phyloP scores from a whole-genome alignment of 2,888 invertebrate genomes.

The Neoascia interrupta region DNA sequence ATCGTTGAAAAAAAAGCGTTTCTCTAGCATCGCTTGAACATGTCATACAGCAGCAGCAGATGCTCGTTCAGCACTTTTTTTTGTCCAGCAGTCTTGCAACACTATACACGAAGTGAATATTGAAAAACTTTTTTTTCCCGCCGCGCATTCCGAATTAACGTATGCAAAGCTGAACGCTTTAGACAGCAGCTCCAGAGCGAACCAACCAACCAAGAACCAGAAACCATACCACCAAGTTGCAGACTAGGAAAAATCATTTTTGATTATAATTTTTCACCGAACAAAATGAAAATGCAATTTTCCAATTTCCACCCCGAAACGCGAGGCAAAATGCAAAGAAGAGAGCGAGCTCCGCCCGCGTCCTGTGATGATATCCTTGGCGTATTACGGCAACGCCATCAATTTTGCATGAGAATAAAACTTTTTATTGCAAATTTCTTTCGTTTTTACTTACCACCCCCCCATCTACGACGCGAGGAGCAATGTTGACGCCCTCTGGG shows the following conservation, averaged over 20 bases:
- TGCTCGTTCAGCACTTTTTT: slow-evolving; percentile 27
- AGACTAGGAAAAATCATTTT: slow-evolving; percentile 69
- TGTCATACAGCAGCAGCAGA: slow-evolving; percentile 34
- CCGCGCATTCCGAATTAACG: slow-evolving; percentile 63
- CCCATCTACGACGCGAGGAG: slow-evolving; percentile 15
- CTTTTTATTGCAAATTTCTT: slow-evolving; percentile 70
- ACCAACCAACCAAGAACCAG: too few species aligned
- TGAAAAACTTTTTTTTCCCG: slow-evolving; percentile 64
- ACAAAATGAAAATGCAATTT: slow-evolving; percentile 69
- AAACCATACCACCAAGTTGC: slow-evolving; percentile 1
- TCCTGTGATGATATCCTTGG: slow-evolving; percentile 64
- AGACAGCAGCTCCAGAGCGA: slow-evolving; percentile 41
- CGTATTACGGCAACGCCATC: slow-evolving; percentile 64
- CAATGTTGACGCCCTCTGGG: background rate
- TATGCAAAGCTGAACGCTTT: slow-evolving; percentile 69
- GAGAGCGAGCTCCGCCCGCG: slow-evolving; percentile 1
- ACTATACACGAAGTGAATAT: slow-evolving; percentile 42
- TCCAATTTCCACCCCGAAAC: slow-evolving; percentile 56
- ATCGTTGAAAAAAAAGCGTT: too few species aligned
- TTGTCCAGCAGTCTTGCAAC: slow-evolving; percentile 4
- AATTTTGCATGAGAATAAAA: slow-evolving; percentile 70
- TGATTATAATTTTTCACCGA: slow-evolving; percentile 69
- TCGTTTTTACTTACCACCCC: slow-evolving; percentile 60
- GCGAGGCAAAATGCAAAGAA: slow-evolving; percentile 48
- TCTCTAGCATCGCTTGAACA: too few species aligned